Evolutionary conservation across 1,140 invertebrate genomes (phyloP).

Genomic region (Samia ricini): DNA sequence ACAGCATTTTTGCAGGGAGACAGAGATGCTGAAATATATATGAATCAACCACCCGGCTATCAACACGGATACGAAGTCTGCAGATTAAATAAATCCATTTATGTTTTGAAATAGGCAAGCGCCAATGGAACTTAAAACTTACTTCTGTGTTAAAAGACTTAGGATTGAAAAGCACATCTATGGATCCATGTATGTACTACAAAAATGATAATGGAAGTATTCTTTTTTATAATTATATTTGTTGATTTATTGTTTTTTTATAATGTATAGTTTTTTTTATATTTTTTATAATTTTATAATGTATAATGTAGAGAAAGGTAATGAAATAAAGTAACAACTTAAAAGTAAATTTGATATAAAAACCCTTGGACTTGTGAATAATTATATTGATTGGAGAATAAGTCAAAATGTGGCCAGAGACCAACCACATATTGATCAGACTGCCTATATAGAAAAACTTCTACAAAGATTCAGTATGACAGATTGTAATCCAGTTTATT

Average conservation of each 20-base stretch:
- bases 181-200: constrained; percentile 43
- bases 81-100: constrained; percentile 43
- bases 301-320: constrained; percentile 18
- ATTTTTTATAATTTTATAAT: too few species aligned
- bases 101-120: constrained; percentile 13
- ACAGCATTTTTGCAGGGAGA: constrained; percentile 61
- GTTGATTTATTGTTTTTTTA: constrained; percentile 40
- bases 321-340: constrained; percentile 35
- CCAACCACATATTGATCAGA: constrained; percentile 44
- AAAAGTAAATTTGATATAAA: constrained; percentile 43
- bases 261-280: too few species aligned
- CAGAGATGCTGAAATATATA: constrained; percentile 44
- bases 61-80: constrained; percentile 37
- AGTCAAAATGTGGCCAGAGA: constrained; percentile 23
- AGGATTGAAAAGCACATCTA: constrained; percentile 23
- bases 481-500: constrained; percentile 45
- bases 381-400: constrained; percentile 51
- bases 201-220: constrained; percentile 26
- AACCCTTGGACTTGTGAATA: constrained; percentile 21
- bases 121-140: constrained; percentile 43
- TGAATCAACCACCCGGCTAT: constrained; percentile 51
- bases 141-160: constrained; percentile 21
- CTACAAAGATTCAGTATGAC: constrained; percentile 47
- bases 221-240: constrained; percentile 37
- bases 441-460: constrained; percentile 47